Evolutionary conservation across 2,888 invertebrate species (phyloP).

Genomic region (Ectobius pallidus): DNA sequence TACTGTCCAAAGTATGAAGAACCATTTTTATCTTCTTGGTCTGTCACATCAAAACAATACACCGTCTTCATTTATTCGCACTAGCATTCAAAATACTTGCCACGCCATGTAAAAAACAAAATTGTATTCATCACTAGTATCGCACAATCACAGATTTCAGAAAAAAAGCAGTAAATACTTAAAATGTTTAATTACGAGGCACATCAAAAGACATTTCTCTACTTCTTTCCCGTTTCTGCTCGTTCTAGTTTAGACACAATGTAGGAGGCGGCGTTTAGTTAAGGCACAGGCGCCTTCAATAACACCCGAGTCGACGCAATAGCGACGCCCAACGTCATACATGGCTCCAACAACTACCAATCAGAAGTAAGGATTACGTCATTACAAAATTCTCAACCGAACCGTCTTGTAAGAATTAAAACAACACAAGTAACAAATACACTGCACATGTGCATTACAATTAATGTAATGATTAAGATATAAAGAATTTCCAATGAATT

Average conservation of each 20-base stretch:
- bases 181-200: no score
- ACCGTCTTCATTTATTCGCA: neutral
- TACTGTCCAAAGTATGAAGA: constrained; percentile 12
- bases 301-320: constrained; percentile 7
- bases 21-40: constrained; percentile 4
- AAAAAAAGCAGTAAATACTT: no score
- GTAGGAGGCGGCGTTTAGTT: neutral
- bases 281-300: constrained; percentile 2
- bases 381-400: neutral
- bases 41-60: neutral
- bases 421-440: no score
- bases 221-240: neutral
- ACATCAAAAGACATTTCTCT: no score
- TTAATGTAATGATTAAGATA: no score
- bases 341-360: neutral
- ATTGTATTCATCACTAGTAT: no score
- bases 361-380: constrained; percentile 1
- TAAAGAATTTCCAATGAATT: no score
- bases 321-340: constrained; percentile 9
- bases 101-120: no score
- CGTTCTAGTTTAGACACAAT: no score
- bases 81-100: neutral
- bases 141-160: no score
- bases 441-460: no score
- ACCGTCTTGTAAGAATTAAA: no score